Evolutionary conservation across 2,113 vertebrate genomes (phyloP), one percentile per base, ranked within the genome.

Genomic region (Corythornis madagascariensis): DNA sequence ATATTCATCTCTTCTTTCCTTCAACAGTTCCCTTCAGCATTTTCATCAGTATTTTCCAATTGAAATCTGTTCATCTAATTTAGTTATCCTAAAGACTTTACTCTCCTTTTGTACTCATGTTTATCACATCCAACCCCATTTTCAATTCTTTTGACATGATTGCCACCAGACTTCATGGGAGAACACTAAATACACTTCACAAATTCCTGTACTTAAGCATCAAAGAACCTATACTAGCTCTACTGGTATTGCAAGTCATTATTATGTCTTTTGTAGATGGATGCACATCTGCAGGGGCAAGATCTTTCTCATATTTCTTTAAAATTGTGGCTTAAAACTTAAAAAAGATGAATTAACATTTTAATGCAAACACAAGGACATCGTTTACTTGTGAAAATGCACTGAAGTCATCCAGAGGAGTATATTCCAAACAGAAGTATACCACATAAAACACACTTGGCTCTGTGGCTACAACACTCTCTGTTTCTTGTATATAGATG

Each of bases 291-390:
- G 85, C 52, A 81, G 52, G 73, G 74, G 64, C 42, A 94, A 92
- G 72, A 25, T 76, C 74, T 78, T 89, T 63, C 65, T 88, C 90
- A 83, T 90, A 82, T 57, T 88, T 90, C 85, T 83, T 93, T 92
- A 96, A 96, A 96, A 86, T 55, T 80, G 45, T 5, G 42, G 79
- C 77, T 89, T 95, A 88, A 94, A 83, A 73, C 81, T 88, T 92
- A 28, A 94, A 92, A 86, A 96, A 95, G 89, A 72, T 65, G n/a
- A 93, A 89, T 95, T 93, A 93, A 81, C 56, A 56, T 94, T 93
- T 90, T 89, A 91, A 91, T 93, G 88, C 77, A 90, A 70, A 66
- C 35, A 85, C 28, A 64, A 86, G 94, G 90, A 59, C n/a, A 70
- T 70, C 0, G 4, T 85, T 96, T 84, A 59, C 70, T 88, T 86